These are phyloP conservation scores for Octomys mimax DNA, from an alignment of 2,797 vertebrate species.

Conservation along the genomic window DNA sequence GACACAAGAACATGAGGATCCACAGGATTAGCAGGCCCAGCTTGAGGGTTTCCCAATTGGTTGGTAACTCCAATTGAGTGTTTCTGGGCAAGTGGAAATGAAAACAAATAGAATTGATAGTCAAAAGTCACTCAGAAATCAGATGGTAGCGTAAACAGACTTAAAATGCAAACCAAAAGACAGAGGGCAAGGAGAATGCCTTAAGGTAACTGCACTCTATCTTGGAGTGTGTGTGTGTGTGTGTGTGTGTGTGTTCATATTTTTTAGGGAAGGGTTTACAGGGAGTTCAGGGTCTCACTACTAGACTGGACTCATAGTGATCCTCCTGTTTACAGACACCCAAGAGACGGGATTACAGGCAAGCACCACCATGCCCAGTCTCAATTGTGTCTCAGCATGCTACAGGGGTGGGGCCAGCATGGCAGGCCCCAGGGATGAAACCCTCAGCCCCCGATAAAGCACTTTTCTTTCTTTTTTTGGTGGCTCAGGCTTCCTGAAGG, in stretches of 20 bases:
- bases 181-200: not conserved
- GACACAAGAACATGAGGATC: not conserved
- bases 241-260: not conserved
- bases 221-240: not conserved
- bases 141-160: not conserved
- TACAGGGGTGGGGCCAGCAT: too few species aligned
- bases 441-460: too few species aligned
- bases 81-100: constrained; percentile 23
- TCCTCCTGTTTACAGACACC: too few species aligned
- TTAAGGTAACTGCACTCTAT: constrained; percentile 21
- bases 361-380: too few species aligned
- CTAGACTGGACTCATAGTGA: too few species aligned
- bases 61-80: not conserved
- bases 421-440: too few species aligned
- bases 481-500: too few species aligned
- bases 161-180: not conserved
- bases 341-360: too few species aligned
- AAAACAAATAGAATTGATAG: not conserved
- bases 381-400: too few species aligned
- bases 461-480: too few species aligned
- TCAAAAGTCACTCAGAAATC: constrained; percentile 41
- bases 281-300: too few species aligned
- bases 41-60: not conserved
- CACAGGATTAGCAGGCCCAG: not conserved
- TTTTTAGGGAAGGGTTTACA: too few species aligned